Percentiles rank a stretch among this genome's conserved stretches.
phyloP scores from a whole-genome alignment of 2,888 invertebrate species.

The Eupsilia transversa region DNA sequence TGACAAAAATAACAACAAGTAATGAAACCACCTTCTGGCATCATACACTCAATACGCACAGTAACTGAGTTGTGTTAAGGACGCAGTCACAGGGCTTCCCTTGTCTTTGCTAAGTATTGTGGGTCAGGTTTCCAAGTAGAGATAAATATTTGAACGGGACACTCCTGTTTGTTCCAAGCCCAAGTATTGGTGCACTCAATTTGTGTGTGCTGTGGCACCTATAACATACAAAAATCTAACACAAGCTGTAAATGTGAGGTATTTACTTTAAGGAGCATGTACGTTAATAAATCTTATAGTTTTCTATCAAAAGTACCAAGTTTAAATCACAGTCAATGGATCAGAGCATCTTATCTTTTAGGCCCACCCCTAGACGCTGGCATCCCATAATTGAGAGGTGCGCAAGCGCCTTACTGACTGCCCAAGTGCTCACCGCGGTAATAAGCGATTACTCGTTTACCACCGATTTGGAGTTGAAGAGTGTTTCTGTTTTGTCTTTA shows the following conservation, averaged over 20 bases:
- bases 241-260: background rate
- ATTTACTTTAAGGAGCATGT: background rate
- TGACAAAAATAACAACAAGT: background rate
- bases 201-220: slow-evolving; percentile 26
- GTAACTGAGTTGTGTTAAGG: background rate
- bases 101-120: background rate
- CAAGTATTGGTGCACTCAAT: slow-evolving; percentile 15
- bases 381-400: slow-evolving; percentile 59
- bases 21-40: background rate
- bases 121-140: slow-evolving; percentile 23
- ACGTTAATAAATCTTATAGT: background rate
- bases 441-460: slow-evolving; percentile 57
- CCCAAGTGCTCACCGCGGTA: slow-evolving; percentile 21
- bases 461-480: slow-evolving; percentile 32
- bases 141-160: slow-evolving; percentile 39
- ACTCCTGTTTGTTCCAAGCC: slow-evolving; percentile 15
- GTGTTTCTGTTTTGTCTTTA: slow-evolving; percentile 26
- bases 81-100: background rate
- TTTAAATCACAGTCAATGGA: slow-evolving; percentile 14
- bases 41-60: background rate
- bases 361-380: slow-evolving; percentile 45
- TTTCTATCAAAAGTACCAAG: background rate
- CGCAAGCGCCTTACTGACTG: slow-evolving; percentile 47
- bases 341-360: slow-evolving; percentile 8
- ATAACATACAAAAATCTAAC: background rate